Base-by-base conservation (phyloP, 2,888 invertebrate species). In the Lingula anatina region DNA sequence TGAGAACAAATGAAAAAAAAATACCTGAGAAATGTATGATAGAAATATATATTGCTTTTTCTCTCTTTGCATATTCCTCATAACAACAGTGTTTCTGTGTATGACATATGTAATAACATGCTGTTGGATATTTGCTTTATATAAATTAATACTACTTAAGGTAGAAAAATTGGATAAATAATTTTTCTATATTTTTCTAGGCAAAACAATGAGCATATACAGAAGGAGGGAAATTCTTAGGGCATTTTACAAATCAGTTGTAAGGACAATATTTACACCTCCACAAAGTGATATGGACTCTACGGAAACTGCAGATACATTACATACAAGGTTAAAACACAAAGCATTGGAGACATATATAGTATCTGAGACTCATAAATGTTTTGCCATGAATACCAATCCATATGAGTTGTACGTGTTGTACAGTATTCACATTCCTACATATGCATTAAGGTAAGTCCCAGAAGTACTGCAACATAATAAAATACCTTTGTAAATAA, bases 361-460 rank as follows among this genome's bases (percentile, higher is more conserved):
- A 21, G 64, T 64, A 7, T 61, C 66, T n/a, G 66, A 68, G 31
- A 57, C 65, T 1, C 65, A 72, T 58, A 72, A 72, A 55, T 70
- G 69, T 51, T 71, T 71, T 31, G 70, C 72, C 28, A 56, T 66
- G 41, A 53, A 59, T 41, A 55, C 60, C 2, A 62, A 62, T 0
- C 57, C 59, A 2, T 55, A 66, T 45, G 70, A 70, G 55, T 53
- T 72, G 20, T 70, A 64, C 54, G 59, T 62, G 18, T 54, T 72
- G 21, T 72, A 60, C 47, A 57, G 59, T 25, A 46, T 61, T 9
- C 50, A 46, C 39, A 65, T 68, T 25, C 71, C 71, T 23, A 72
- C 71, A n/a, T 72, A 64, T 57, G 70, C 72, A 35, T 70, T 72
- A 71, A 66, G 71, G 72, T 71, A 44, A 46, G 56, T 28, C n/a